A percentile compares a stretch with the other conserved stretches of the same genome.
phyloP scores from a whole-genome alignment of 2,888 invertebrate species.

The Spodoptera littoralis region DNA sequence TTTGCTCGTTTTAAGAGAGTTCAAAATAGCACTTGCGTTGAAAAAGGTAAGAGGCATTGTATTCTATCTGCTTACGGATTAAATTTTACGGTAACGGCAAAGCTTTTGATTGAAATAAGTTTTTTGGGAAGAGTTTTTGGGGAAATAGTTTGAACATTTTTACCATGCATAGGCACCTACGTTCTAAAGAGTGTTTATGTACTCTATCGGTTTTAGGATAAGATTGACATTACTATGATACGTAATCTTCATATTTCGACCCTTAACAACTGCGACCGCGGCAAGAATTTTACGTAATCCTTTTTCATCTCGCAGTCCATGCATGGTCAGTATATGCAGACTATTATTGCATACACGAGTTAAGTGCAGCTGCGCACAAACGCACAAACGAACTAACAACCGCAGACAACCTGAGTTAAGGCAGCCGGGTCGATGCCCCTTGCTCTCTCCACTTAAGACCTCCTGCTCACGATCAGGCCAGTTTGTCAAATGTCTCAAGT shows the following conservation, averaged over 20 bases:
- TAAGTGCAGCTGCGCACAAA: constrained; percentile 65
- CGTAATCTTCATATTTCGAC: constrained; percentile 1
- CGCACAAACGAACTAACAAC: constrained; percentile 72
- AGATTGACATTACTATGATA: too few species aligned
- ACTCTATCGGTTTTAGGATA: too few species aligned
- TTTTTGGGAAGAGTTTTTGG: constrained; percentile 11
- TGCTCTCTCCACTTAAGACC: constrained; percentile 58
- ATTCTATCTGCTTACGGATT: constrained; percentile 44
- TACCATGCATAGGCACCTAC: constrained; percentile 6
- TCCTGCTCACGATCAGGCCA: constrained; percentile 42
- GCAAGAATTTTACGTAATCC: constrained; percentile 27
- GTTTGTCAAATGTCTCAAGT: constrained; percentile 56
- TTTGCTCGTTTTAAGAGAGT: constrained; percentile 13
- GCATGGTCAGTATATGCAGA: constrained; percentile 39
- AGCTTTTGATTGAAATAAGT: constrained; percentile 46
- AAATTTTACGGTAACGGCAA: constrained; percentile 37
- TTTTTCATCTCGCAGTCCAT: constrained; percentile 28
- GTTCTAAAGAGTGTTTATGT: background rate
- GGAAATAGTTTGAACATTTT: constrained; percentile 20
- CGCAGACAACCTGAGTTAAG: constrained; percentile 83
- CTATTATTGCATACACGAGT: constrained; percentile 43
- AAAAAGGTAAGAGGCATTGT: constrained; percentile 44
- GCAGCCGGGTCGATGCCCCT: constrained; percentile 72
- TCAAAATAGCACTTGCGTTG: constrained; percentile 14
- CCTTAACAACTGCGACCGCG: background rate